Evolutionary conservation across 2,113 vertebrate species (phyloP).

Genomic region (Grammomys dolichurus): DNA sequence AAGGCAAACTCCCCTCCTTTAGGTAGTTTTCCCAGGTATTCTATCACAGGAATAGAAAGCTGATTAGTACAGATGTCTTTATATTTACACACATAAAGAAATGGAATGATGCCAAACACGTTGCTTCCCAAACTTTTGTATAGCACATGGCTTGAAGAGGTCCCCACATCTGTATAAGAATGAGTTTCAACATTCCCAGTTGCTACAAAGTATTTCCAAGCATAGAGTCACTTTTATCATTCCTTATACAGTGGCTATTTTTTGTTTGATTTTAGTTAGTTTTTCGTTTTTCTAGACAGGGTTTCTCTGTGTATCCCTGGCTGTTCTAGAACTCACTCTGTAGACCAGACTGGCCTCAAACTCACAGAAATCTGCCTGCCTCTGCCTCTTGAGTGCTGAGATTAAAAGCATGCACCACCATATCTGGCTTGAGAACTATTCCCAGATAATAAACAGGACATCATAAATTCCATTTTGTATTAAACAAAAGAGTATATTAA

Average conservation of each 20-base stretch:
- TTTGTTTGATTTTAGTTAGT: not conserved
- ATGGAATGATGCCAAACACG: not conserved
- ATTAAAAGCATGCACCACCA: not conserved
- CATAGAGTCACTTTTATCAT: not conserved
- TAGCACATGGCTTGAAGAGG: not conserved
- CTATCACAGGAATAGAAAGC: not conserved
- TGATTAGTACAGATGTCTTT: not conserved
- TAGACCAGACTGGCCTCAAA: not conserved
- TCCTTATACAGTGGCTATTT: not conserved
- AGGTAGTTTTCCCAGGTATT: not conserved
- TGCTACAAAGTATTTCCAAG: not conserved
- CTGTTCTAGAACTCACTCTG: not conserved
- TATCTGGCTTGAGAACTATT: not conserved
- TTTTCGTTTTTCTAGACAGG: not conserved
- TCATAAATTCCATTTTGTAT: not conserved
- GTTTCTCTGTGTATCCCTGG: not conserved
- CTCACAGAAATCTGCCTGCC: not conserved
- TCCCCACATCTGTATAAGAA: not conserved
- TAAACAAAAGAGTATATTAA: not conserved
- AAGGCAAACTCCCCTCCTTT: not conserved
- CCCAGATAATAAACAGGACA: not conserved
- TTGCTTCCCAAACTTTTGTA: not conserved
- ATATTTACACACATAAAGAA: not conserved
- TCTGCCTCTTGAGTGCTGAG: not conserved
- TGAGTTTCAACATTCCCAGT: not conserved